Base-by-base conservation (phyloP, 2,888 invertebrate genomes). In the Parthenolecanium corni region DNA sequence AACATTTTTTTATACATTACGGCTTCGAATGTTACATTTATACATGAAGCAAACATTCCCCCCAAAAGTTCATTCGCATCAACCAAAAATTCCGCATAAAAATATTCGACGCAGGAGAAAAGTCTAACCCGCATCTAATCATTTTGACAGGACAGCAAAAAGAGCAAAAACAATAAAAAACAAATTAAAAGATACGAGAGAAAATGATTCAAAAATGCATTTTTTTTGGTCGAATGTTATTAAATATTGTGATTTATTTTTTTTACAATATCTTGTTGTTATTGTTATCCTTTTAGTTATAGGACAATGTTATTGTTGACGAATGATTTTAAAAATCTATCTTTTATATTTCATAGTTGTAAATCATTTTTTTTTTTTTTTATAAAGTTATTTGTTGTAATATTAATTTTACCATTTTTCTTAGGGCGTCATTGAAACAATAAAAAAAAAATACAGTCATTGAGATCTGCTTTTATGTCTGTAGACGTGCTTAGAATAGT, bases 181-280 rank as follows among this genome's bases (percentile, higher is more conserved):
- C 44, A 31, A 53, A 56, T 16, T 42, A 38, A 57, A 57, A 57
- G 21, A 40, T 20, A 44, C 24, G 23, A 23, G 18, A 47, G 25
- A 46, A 57, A 57, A 57, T 31, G 31, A 31, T 31, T 31, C 9
- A 31, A 31, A 31, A 31, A 31, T 31, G 5, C 9, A 31, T 6
- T 31, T 31, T n/a, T 42, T 57, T 42, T 44, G 44, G 57, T 46
- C 46, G 57, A 57, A 61, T 61, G 61, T 61, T 61, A 49, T 61
- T 61, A 61, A 61, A 61, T 61, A 61, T 61, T 61, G 61, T 61
- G 61, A 61, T 61, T 61, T 61, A 61, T 61, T 61, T 61, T 49
- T 52, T 61, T 61, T 61, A 61, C 61, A 61, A 61, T 61, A 61
- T 61, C 61, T 61, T 61, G 61, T 61, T 61, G 61, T 61, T 61